Conservation (phyloP, 2,113 vertebrate genomes). For the Heloderma charlesbogerti region DNA sequence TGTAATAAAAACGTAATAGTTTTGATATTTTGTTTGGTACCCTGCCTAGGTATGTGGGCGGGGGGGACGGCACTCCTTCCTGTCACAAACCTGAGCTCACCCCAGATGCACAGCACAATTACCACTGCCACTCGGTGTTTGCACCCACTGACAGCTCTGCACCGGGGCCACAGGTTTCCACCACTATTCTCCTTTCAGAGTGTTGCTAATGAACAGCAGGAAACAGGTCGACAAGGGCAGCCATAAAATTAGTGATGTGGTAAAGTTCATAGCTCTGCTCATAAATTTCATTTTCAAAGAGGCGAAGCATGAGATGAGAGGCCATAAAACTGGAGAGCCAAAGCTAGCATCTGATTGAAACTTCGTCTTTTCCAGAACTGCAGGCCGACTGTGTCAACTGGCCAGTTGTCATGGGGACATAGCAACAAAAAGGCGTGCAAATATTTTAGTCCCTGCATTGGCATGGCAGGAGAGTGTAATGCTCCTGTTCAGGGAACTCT, state of each 20-base stretch:
- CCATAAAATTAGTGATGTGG: slow-evolving; percentile 45
- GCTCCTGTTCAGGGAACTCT: not conserved
- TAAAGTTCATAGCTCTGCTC: slow-evolving; percentile 41
- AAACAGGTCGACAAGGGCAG: slow-evolving; percentile 33
- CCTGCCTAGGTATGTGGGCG: not conserved
- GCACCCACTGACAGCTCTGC: not conserved
- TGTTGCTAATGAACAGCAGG: slow-evolving; percentile 26
- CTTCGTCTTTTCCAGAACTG: slow-evolving; percentile 9
- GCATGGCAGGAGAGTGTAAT: not conserved
- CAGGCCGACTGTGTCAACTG: not conserved
- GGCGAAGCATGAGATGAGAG: slow-evolving; percentile 38
- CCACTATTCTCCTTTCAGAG: slow-evolving; percentile 11
- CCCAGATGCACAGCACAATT: not conserved
- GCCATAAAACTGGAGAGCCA: slow-evolving; percentile 37
- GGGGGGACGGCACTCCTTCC: not conserved
- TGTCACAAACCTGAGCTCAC: not conserved
- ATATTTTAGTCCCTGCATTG: not conserved
- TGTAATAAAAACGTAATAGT: not conserved
- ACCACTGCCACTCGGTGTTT: not conserved
- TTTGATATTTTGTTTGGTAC: not conserved
- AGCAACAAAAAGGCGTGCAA: not conserved
- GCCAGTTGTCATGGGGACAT: slow-evolving; percentile 25
- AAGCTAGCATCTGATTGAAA: slow-evolving; percentile 13
- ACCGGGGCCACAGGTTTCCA: not conserved
- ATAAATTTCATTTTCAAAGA: slow-evolving; percentile 48